These are phyloP conservation scores for Lasioglossum villosulum DNA, from an alignment of 2,888 invertebrate species.

Conservation along the genomic window DNA sequence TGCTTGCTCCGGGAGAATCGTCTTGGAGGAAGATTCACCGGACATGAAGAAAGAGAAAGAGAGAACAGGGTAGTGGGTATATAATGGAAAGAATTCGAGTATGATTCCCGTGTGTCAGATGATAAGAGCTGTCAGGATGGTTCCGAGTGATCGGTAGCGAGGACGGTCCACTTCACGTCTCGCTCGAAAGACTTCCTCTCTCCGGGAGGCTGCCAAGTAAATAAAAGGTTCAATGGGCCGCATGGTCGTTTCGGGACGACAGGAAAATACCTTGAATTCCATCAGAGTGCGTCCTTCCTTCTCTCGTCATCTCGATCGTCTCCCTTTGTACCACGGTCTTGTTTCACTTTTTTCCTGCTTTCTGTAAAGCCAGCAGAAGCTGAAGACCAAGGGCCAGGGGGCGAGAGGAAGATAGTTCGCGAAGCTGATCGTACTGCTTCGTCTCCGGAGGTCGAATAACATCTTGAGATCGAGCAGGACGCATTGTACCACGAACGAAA, in stretches of 20 bases:
- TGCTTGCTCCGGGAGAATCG: background rate
- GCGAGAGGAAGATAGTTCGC: slow-evolving; percentile 31
- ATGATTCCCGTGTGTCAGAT: slow-evolving; percentile 12
- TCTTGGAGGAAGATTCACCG: background rate
- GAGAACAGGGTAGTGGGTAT: background rate
- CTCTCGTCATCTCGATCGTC: slow-evolving; percentile 25
- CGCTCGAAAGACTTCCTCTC: slow-evolving; percentile 65
- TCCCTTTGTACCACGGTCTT: slow-evolving; percentile 30
- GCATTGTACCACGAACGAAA: slow-evolving; percentile 49
- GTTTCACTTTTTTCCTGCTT: slow-evolving; percentile 34
- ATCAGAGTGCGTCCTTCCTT: slow-evolving; percentile 45
- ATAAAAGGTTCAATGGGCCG: slow-evolving; percentile 77
- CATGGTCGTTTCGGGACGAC: slow-evolving; percentile 70
- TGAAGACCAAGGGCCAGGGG: slow-evolving; percentile 1
- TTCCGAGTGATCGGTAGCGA: slow-evolving; percentile 58
- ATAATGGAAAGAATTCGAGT: background rate
- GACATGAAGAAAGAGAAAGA: background rate
- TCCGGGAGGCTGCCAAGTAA: slow-evolving; percentile 67
- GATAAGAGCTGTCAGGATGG: slow-evolving; percentile 53
- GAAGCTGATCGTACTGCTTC: slow-evolving; percentile 51
- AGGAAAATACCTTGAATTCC: slow-evolving; percentile 76
- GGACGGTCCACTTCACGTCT: slow-evolving; percentile 62
- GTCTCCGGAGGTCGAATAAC: slow-evolving; percentile 59
- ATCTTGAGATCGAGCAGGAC: slow-evolving; percentile 45
- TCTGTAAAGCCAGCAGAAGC: slow-evolving; percentile 33